Evolutionary conservation across 2,888 invertebrate genomes (phyloP).

Genomic region (Troides oblongomaculatus): DNA sequence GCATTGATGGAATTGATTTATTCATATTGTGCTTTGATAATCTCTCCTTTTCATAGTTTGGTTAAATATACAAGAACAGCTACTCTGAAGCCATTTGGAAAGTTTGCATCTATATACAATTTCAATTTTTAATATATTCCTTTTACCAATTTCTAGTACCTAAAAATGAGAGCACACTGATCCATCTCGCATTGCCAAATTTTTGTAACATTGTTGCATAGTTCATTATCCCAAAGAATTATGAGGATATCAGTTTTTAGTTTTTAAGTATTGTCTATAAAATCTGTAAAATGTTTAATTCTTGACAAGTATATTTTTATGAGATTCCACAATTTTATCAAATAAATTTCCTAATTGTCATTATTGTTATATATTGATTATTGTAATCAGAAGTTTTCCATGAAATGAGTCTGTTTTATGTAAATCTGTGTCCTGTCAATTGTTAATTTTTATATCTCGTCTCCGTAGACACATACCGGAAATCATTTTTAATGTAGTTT

Average conservation of each 20-base stretch:
- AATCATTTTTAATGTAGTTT: too few species aligned
- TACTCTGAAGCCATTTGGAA: conserved; percentile 31
- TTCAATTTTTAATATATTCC: conserved; percentile 31
- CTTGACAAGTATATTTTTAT: conserved; percentile 22
- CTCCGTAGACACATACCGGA: too few species aligned
- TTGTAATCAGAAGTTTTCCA: too few species aligned
- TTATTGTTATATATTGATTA: too few species aligned
- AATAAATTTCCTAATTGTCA: neutral
- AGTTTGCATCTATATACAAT: conserved; percentile 26
- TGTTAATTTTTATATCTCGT: too few species aligned
- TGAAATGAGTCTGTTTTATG: too few species aligned
- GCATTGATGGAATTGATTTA: conserved; percentile 42
- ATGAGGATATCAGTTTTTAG: conserved; percentile 61
- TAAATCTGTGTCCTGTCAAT: too few species aligned
- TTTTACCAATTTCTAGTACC: conserved; percentile 47
- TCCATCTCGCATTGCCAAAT: conserved; percentile 64
- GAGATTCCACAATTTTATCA: neutral
- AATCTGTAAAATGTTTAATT: neutral
- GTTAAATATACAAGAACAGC: neutral
- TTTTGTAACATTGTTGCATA: conserved; percentile 55
- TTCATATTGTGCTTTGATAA: conserved; percentile 50
- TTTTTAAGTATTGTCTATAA: conserved; percentile 47
- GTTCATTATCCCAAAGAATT: conserved; percentile 72
- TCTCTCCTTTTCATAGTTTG: conserved; percentile 39
- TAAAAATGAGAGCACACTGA: conserved; percentile 51